A percentile compares a stretch with the other conserved stretches of the same genome.
phyloP scores from a whole-genome alignment of 2,888 invertebrate species.

The Catocala nupta region DNA sequence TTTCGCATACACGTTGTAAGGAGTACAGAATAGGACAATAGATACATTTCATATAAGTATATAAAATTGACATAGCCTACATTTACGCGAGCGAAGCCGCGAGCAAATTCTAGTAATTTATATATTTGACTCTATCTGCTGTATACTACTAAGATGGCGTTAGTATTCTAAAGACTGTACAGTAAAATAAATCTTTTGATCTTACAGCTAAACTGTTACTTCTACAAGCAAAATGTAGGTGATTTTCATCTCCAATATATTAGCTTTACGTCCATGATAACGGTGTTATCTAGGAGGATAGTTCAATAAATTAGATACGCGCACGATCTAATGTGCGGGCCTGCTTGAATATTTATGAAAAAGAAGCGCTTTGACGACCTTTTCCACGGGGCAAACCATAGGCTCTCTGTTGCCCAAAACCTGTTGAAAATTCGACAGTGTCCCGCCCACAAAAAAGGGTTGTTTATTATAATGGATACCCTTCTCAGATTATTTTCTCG shows the following conservation, averaged over 20 bases:
- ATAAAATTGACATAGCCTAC: too few relatives aligned
- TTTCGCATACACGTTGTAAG: too few relatives aligned
- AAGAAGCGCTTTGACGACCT: constrained; percentile 12
- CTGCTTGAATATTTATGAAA: constrained; percentile 28
- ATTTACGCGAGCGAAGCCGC: too few relatives aligned
- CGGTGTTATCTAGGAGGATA: constrained; percentile 12
- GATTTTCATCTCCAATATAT: constrained; percentile 3
- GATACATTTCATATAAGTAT: too few relatives aligned
- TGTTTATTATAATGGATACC: not conserved
- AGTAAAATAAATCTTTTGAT: too few relatives aligned
- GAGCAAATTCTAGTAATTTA: too few relatives aligned
- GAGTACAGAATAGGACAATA: too few relatives aligned
- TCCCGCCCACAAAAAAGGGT: constrained; percentile 11
- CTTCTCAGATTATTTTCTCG: not conserved
- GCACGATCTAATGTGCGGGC: constrained; percentile 16
- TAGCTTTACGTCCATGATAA: constrained; percentile 10
- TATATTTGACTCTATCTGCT: too few relatives aligned
- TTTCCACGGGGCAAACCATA: constrained; percentile 8
- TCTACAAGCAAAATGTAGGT: not conserved
- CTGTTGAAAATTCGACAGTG: constrained; percentile 39
- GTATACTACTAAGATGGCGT: too few relatives aligned
- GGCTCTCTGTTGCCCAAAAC: constrained; percentile 11
- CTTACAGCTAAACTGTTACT: too few relatives aligned
- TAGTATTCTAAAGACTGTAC: too few relatives aligned
- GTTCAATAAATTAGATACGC: constrained; percentile 26